phyloP scores from a whole-genome alignment of 2,797 vertebrate species.

The Bradypodion ventrale region DNA sequence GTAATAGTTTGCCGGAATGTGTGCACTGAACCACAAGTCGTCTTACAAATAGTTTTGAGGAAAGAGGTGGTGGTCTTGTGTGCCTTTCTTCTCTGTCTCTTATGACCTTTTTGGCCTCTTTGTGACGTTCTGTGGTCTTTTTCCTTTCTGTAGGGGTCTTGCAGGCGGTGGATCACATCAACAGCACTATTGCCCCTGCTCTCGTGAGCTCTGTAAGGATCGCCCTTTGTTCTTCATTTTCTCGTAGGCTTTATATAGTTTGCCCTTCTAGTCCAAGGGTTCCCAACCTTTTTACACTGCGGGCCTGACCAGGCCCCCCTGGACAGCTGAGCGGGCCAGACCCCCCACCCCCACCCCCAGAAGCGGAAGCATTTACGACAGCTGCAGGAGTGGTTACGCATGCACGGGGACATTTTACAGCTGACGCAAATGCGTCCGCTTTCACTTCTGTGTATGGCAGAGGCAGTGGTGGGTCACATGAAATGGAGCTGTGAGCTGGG shows the following conservation, averaged over 20 bases:
- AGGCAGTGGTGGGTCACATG: too few species aligned
- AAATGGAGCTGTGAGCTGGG: too few species aligned
- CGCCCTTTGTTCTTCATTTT: constrained; percentile 58
- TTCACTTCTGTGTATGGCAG: too few species aligned
- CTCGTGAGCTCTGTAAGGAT: constrained; percentile 88
- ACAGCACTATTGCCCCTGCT: constrained; percentile 87
- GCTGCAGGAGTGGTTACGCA: too few species aligned
- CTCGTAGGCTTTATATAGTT: constrained; percentile 18
- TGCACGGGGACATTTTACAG: too few species aligned
- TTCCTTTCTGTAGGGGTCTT: constrained; percentile 82
- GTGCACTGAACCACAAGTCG: neutral
- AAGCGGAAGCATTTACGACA: too few species aligned
- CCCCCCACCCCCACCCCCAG: too few species aligned
- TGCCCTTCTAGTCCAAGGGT: neutral
- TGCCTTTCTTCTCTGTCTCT: constrained; percentile 34
- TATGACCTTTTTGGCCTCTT: constrained; percentile 41
- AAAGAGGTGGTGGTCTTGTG: constrained; percentile 33
- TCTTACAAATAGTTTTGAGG: neutral
- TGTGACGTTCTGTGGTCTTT: constrained; percentile 52
- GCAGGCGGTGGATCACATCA: constrained; percentile 92
- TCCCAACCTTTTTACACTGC: too few species aligned
- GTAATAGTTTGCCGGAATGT: constrained; percentile 56
- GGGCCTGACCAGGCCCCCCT: too few species aligned
- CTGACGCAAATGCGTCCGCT: too few species aligned
- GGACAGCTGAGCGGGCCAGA: too few species aligned